Evolutionary conservation across 2,797 vertebrate genomes (phyloP), one percentile per base, ranked within the genome.

Genomic region (Etheostoma nigrum): DNA sequence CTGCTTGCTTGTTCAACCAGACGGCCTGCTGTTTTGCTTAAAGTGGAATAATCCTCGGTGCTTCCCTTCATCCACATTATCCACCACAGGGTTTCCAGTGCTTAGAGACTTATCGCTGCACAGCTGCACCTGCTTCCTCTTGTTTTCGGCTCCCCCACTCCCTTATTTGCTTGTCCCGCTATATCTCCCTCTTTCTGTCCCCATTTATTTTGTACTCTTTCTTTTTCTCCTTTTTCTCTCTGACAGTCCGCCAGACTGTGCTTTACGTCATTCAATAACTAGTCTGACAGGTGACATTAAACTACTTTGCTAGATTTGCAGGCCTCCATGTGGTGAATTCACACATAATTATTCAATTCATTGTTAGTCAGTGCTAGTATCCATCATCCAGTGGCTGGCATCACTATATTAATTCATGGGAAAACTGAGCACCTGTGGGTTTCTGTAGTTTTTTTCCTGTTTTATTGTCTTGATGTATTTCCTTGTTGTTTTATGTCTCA

Each of bases 91-190:
- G 86, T 82, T 89, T 89, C 89, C 88, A 82, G 65, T 15, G 84
- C 84, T 78, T 51, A 19, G 71, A 80, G 74, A 75, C 76, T 88
- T 91, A 92, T 93, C 90, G 19, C 64, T 44, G 65, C 88, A 54
- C 87, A 88, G 92, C 92, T 90, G 91, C 89, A 91, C 90, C 92
- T 90, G 90, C 89, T 96, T 95, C 94, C 94, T 93, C 84, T 93
- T 76, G 53, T 86, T 90, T 93, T 85, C 79, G 59, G 58, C 79
- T 80, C 70, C 62, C 71, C 69, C 57, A 8, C 59, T 86, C 73
- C 61, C 74, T 61, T 85, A 68, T 92, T 88, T 87, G 73, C 86
- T 79, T 62, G 65, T 69, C 48, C 75, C 58, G 40, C 74, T 79
- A 27, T 71, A 67, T 72, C 49, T 63, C 64, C 42, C 52, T 45